A percentile compares a stretch with the other conserved stretches of the same genome.
phyloP scores from a whole-genome alignment of 2,888 invertebrate species.

The Pollenia angustigena region DNA sequence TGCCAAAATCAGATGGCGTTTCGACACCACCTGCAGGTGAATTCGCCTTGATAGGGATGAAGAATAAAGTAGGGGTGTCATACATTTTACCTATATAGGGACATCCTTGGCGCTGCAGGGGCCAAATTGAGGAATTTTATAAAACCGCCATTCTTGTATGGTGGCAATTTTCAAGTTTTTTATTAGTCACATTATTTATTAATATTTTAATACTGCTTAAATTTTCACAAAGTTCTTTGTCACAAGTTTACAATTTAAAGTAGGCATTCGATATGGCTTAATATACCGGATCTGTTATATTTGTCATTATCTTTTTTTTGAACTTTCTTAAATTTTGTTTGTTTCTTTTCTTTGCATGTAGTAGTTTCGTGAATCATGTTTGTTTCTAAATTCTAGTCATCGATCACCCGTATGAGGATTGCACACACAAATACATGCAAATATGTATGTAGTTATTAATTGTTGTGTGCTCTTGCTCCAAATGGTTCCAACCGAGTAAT shows the following conservation, averaged over 20 bases:
- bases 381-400: slow-evolving; percentile 50
- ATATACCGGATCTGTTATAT: slow-evolving; percentile 65
- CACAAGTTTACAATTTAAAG: neutral
- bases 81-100: too few relatives aligned
- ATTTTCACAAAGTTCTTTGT: too few relatives aligned
- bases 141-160: too few relatives aligned
- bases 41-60: too few relatives aligned
- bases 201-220: too few relatives aligned
- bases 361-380: slow-evolving; percentile 33
- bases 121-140: too few relatives aligned
- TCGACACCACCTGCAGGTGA: too few relatives aligned
- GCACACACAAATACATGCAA: neutral
- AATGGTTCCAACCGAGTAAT: slow-evolving; percentile 58
- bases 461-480: slow-evolving; percentile 34
- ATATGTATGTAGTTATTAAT: slow-evolving; percentile 1
- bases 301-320: slow-evolving; percentile 22
- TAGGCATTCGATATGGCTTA: slow-evolving; percentile 1
- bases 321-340: slow-evolving; percentile 18
- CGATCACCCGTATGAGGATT: slow-evolving; percentile 10
- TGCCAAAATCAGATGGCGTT: too few relatives aligned
- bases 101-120: too few relatives aligned
- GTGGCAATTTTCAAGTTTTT: too few relatives aligned
- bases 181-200: too few relatives aligned
- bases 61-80: too few relatives aligned
- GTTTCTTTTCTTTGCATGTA: neutral